Evolutionary conservation across 2,797 vertebrate species (phyloP), one percentile per base, ranked within the genome.

Genomic region (Melanotaenia boesemani): DNA sequence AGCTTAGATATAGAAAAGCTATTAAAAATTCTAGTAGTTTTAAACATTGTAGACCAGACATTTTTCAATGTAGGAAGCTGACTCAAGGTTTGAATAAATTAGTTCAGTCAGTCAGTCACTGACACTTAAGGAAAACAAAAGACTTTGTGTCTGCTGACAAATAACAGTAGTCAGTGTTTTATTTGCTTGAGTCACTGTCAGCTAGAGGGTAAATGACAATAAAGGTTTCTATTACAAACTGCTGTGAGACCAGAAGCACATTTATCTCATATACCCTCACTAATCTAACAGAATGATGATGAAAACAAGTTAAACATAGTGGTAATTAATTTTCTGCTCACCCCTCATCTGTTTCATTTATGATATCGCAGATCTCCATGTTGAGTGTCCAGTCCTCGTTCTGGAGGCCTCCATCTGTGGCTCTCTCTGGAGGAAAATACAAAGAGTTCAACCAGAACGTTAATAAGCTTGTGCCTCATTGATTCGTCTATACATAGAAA

Each of bases 281-380:
- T 18, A 28, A 50, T 56, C 34, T 32, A 7, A 24, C 12, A 20
- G 0, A 74, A 37, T 0, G 0, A 4, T 6, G 8, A 68, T 66
- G 0, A 69, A 34, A 34, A 32, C 20, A 8, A 34, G 74, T 28
- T 4, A 22, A 62, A 75, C 37, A 22, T 6, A 48, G 46, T 28
- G 20, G 48, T 34, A n/a, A 71, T 36, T 8, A 0, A 82, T 54
- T 60, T 32, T 2, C 5, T 0, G 57, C 97, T 72, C 95, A 99
- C 97, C 97, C 97, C 82, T 99, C 97, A 39, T 99, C 98, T 0
- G 98, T 99, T 93, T 99, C 98, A 0, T 99, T 99, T 91, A 99
- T 97, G 92, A 99, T 99, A 86, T 99, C 98, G 60, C 98, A 99
- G 93, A 99, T 99, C 91, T 99, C 98, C 97, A 99, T 99, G 94